Conservation (phyloP, 1,140 invertebrate species). For the Spodoptera frugiperda region DNA sequence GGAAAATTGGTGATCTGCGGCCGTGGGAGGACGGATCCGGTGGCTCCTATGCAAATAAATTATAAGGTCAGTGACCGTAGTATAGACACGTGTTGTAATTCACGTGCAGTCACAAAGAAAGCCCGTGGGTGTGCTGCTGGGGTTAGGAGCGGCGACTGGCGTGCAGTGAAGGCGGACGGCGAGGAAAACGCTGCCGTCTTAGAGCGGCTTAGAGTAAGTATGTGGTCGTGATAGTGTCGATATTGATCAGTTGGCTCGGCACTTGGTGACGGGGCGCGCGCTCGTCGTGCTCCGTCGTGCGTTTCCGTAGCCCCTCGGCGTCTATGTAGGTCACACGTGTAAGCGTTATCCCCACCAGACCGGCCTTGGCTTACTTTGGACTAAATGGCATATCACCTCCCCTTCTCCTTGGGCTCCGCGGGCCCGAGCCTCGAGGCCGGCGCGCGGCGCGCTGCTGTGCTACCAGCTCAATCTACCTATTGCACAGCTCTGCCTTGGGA, state of each 20-base stretch:
- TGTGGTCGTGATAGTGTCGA: conserved; percentile 8
- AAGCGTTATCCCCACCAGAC: conserved; percentile 81
- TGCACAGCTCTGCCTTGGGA: background rate
- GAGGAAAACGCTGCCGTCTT: background rate
- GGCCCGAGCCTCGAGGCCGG: conserved; percentile 15
- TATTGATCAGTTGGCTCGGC: conserved; percentile 36
- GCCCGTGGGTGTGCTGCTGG: background rate
- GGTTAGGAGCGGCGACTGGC: background rate
- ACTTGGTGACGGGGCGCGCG: conserved; percentile 58
- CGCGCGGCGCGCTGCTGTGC: background rate
- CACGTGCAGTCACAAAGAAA: conserved; percentile 57
- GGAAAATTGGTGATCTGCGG: conserved; percentile 4
- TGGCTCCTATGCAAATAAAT: conserved; percentile 19
- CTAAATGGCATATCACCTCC: conserved; percentile 78
- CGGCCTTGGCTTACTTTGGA: conserved; percentile 84
- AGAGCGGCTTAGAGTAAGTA: conserved; percentile 15
- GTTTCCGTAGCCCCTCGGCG: conserved; percentile 61
- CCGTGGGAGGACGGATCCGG: conserved; percentile 7
- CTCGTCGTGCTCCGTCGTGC: conserved; percentile 71
- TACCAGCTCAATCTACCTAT: background rate
- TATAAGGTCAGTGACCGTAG: conserved; percentile 59
- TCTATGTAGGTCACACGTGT: conserved; percentile 85
- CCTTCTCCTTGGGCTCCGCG: conserved; percentile 72
- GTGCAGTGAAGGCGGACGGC: background rate
- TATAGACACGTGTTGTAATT: conserved; percentile 56